A percentile compares a stretch with the other conserved stretches of the same genome.
Evolutionary conservation across 2,888 invertebrate species (phyloP).

Genomic region (Lymantria monacha): DNA sequence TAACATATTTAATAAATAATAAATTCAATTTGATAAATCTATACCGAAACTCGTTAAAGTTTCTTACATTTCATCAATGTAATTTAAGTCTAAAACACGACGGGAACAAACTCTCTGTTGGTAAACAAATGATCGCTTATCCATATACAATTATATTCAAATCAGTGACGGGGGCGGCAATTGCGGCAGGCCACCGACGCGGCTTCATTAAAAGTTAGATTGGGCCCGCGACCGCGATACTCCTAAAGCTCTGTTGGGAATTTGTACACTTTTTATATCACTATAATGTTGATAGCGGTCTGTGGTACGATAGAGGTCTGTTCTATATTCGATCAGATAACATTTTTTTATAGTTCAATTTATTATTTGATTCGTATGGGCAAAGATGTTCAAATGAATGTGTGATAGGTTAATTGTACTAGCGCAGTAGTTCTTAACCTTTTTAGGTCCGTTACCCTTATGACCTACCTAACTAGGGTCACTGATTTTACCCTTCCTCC

Average conservation of each 20-base stretch:
- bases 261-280: neutral
- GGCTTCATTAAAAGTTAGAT: slow-evolving; percentile 39
- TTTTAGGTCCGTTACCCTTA: no score
- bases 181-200: slow-evolving; percentile 6
- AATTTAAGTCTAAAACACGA: neutral
- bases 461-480: no score
- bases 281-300: no score
- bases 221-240: slow-evolving; percentile 16
- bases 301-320: no score
- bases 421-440: no score
- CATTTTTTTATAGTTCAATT: no score
- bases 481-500: no score
- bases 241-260: neutral
- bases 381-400: no score
- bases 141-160: slow-evolving; percentile 32
- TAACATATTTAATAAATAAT: neutral
- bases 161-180: slow-evolving; percentile 14
- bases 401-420: no score
- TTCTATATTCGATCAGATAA: no score
- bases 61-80: neutral
- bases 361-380: no score
- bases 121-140: slow-evolving; percentile 21
- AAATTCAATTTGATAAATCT: neutral
- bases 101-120: neutral
- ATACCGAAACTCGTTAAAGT: neutral